phyloP scores from a whole-genome alignment of 2,113 vertebrate species.

The Telmatochromis sp. region DNA sequence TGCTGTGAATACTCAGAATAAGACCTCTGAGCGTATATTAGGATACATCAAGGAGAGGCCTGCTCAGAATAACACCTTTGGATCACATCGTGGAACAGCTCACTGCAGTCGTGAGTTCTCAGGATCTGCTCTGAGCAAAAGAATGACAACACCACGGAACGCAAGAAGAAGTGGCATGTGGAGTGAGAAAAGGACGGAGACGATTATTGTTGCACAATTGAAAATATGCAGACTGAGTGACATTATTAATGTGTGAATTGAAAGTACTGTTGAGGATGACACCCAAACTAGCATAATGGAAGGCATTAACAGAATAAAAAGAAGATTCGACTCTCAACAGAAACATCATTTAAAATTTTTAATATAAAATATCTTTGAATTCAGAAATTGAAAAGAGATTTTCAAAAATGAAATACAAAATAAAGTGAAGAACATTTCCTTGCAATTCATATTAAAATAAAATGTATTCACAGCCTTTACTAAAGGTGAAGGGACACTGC shows the following conservation, averaged over 20 bases:
- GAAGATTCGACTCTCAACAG: not conserved
- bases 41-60: no score
- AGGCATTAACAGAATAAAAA: not conserved
- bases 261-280: not conserved
- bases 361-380: not conserved
- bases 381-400: not conserved
- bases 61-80: no score
- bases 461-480: not conserved
- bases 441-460: not conserved
- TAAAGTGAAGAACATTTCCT: not conserved
- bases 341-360: not conserved
- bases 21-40: no score
- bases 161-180: not conserved
- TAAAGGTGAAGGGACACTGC: not conserved
- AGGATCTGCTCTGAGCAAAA: no score
- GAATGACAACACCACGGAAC: no score
- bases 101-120: no score
- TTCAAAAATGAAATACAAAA: not conserved
- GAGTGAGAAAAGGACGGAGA: not conserved
- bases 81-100: no score
- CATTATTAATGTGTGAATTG: not conserved
- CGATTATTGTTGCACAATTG: accelerated
- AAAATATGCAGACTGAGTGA: not conserved
- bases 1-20: no score
- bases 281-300: not conserved